These are phyloP conservation scores for Synergus gifuensis DNA, from an alignment of 2,888 invertebrate genomes.

Conservation along the genomic window DNA sequence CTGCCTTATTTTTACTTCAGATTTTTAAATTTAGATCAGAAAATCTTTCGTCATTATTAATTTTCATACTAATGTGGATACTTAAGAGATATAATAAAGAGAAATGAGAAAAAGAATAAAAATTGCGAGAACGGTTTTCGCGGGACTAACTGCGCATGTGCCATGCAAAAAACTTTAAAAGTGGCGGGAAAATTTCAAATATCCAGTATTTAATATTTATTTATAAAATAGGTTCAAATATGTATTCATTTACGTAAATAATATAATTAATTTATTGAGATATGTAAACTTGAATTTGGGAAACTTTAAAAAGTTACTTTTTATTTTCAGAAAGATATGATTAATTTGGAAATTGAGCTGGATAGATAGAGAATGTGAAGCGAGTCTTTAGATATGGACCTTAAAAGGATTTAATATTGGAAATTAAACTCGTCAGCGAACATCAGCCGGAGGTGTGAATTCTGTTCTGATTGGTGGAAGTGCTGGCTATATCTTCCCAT, in stretches of 20 bases:
- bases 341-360: background rate
- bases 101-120: background rate
- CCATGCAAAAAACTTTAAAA: background rate
- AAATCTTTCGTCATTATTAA: background rate
- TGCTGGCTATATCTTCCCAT: constrained; percentile 2
- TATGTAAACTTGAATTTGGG: background rate
- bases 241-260: too few species aligned
- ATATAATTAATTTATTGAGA: too few species aligned
- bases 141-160: background rate
- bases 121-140: background rate
- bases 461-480: background rate
- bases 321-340: background rate
- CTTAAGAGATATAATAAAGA: background rate
- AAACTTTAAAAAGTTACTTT: background rate
- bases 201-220: too few species aligned
- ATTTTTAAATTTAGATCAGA: background rate
- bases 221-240: too few species aligned
- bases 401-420: constrained; percentile 17
- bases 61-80: background rate
- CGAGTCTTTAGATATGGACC: background rate
- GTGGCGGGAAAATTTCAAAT: background rate
- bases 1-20: background rate
- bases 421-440: constrained; percentile 28
- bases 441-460: constrained; percentile 23
- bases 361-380: background rate